Conservation (phyloP, 2,113 vertebrate genomes). For the Aegithalos caudatus region DNA sequence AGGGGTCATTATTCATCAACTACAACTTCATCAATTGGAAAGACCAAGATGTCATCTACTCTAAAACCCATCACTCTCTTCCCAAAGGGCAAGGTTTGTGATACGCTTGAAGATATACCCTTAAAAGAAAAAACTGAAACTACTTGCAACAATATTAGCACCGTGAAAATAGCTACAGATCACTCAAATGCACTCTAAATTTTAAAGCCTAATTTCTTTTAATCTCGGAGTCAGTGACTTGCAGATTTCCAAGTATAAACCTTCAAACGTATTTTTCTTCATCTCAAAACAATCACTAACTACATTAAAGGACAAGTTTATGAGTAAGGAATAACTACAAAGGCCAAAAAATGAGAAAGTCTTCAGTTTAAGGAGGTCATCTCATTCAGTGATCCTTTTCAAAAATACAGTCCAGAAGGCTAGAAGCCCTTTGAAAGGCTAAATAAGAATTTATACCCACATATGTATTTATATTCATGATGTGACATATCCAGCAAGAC, state of each 20-base stretch:
- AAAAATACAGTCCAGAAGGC: neutral
- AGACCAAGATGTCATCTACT: neutral
- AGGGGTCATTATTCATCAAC: constrained; percentile 2
- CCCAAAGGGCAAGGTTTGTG: neutral
- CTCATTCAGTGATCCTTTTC: neutral
- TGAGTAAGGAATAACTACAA: neutral
- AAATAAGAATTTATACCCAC: neutral
- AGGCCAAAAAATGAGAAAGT: neutral
- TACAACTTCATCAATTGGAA: neutral
- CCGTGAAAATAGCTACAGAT: neutral
- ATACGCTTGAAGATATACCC: neutral
- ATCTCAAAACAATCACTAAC: neutral
- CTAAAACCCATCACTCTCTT: neutral
- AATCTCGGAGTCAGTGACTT: neutral
- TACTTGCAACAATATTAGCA: neutral
- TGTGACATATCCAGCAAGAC: neutral
- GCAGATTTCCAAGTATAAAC: neutral
- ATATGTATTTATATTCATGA: neutral
- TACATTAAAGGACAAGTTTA: neutral
- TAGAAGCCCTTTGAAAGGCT: neutral
- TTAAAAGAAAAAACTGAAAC: neutral
- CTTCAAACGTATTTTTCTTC: neutral
- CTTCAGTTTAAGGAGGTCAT: neutral
- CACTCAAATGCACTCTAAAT: neutral
- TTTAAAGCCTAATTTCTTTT: neutral